These are phyloP conservation scores for Camponotus pennsylvanicus DNA, from an alignment of 1,140 invertebrate species.

Conservation along the genomic window DNA sequence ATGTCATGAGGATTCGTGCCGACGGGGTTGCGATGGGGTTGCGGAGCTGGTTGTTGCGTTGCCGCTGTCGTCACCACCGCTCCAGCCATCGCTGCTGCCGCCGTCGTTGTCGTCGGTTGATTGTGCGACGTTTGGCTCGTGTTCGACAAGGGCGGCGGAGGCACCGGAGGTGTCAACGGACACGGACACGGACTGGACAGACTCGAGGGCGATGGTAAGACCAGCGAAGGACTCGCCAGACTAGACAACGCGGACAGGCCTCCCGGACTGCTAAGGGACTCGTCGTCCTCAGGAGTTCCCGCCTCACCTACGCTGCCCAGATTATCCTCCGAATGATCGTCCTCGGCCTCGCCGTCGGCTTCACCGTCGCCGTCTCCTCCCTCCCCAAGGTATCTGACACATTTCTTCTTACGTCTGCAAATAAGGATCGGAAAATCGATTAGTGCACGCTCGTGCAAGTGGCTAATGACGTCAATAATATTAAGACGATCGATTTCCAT, in stretches of 20 bases:
- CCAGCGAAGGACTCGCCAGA: slow-evolving; percentile 91
- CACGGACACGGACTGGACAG: slow-evolving; percentile 89
- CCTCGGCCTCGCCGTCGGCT: slow-evolving; percentile 88
- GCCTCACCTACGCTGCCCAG: slow-evolving; percentile 92
- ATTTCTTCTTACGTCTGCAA: slow-evolving; percentile 99
- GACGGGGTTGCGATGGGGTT: slow-evolving; percentile 91
- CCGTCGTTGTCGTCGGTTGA: slow-evolving; percentile 37
- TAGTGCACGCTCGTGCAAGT: slow-evolving; percentile 10
- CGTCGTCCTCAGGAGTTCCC: slow-evolving; percentile 90
- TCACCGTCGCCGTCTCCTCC: slow-evolving; percentile 90
- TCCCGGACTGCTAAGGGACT: slow-evolving; percentile 92
- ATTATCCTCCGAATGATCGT: slow-evolving; percentile 93
- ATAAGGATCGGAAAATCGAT: slow-evolving; percentile 58
- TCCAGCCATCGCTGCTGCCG: slow-evolving; percentile 31
- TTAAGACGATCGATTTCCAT: slow-evolving; percentile 22
- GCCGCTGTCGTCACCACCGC: slow-evolving; percentile 26
- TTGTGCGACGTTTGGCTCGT: slow-evolving; percentile 75
- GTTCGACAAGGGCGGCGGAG: slow-evolving; percentile 81
- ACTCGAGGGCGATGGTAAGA: slow-evolving; percentile 89
- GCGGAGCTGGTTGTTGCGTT: slow-evolving; percentile 78
- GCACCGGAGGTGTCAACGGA: slow-evolving; percentile 85
- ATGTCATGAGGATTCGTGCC: slow-evolving; percentile 96
- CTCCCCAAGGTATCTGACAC: slow-evolving; percentile 96
- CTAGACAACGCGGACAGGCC: slow-evolving; percentile 92
- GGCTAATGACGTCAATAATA: neutral